These are phyloP conservation scores for Illadopsis cleaveri DNA, from an alignment of 2,113 vertebrate genomes.

Conservation along the genomic window DNA sequence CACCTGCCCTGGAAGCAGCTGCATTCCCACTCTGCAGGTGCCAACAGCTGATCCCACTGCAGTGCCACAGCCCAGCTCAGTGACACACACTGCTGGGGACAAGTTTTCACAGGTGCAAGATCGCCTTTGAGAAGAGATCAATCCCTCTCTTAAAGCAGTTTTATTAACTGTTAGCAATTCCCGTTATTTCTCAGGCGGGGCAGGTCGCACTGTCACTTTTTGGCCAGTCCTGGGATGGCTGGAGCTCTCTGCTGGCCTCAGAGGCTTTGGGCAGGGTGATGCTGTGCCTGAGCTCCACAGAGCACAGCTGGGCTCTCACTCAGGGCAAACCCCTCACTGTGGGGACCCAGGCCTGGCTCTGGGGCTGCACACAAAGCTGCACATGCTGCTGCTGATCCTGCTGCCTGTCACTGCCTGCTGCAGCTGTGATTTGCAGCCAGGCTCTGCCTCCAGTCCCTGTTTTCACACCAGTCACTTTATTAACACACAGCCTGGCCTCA, in stretches of 20 bases:
- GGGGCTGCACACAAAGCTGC: background rate
- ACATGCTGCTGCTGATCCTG: background rate
- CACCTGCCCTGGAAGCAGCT: background rate
- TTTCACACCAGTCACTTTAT: background rate
- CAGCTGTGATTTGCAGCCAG: background rate
- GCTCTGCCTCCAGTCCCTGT: accelerated
- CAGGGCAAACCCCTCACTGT: background rate
- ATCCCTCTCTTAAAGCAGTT: background rate
- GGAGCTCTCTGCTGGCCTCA: background rate
- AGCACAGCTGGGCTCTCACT: background rate
- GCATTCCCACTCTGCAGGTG: background rate
- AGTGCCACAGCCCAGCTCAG: background rate
- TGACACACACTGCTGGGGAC: background rate
- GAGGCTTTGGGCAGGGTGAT: background rate
- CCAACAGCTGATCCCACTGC: background rate
- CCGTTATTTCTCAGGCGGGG: constrained; percentile 32
- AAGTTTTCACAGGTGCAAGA: constrained; percentile 18
- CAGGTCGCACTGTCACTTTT: constrained; percentile 13
- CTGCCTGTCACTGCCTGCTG: background rate
- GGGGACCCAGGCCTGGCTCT: background rate
- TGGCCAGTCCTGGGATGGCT: background rate
- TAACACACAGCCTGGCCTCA: background rate
- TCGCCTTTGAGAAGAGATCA: constrained; percentile 30
- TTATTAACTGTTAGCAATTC: constrained; percentile 57
- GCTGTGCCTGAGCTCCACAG: background rate